These are phyloP conservation scores for Spilarctia lutea DNA, from an alignment of 2,888 invertebrate genomes.

Conservation along the genomic window DNA sequence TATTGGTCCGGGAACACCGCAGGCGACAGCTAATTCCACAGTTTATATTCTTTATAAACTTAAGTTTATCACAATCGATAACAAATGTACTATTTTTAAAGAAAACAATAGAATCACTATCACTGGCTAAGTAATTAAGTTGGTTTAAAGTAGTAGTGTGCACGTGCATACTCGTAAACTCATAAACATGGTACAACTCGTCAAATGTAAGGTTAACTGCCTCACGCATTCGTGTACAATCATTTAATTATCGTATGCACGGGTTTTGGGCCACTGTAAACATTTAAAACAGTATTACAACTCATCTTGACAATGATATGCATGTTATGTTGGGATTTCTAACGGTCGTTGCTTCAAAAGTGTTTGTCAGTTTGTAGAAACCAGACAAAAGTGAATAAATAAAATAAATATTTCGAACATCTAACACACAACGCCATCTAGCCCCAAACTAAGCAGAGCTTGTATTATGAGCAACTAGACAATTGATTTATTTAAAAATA, in stretches of 20 bases:
- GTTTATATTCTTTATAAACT: no score
- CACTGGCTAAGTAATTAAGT: constrained; percentile 1
- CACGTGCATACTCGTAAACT: not conserved
- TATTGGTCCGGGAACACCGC: no score
- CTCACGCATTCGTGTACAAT: constrained; percentile 31
- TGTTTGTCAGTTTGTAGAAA: not conserved
- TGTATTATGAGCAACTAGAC: no score
- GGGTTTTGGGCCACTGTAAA: constrained; percentile 19
- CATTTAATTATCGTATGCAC: constrained; percentile 36
- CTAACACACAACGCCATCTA: no score
- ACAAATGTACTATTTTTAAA: not conserved
- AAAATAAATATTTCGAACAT: no score
- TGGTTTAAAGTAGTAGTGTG: constrained; percentile 3
- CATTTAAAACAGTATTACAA: constrained; percentile 20
- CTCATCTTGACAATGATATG: not conserved
- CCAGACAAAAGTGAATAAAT: not conserved
- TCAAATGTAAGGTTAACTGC: constrained; percentile 36
- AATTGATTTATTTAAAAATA: no score
- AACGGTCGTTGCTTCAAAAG: not conserved
- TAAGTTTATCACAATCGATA: not conserved
- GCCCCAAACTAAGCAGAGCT: no score
- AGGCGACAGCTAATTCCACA: no score
- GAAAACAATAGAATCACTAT: not conserved
- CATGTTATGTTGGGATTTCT: not conserved
- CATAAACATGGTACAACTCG: constrained; percentile 28